Base-by-base conservation (phyloP, 2,888 invertebrate species). In the Germaria angustata region DNA sequence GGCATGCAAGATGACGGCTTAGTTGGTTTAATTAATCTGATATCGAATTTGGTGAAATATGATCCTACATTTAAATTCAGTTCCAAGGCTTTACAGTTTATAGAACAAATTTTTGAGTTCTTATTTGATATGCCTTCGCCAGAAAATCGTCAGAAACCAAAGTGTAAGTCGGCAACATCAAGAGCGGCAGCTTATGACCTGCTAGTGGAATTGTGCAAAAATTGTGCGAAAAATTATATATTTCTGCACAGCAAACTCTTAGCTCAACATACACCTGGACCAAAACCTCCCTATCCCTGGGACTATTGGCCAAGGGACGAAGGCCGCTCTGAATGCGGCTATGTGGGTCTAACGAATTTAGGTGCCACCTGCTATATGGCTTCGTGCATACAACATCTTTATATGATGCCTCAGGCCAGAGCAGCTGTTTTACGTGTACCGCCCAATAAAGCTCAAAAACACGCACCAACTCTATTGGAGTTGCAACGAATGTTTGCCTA, bases 321-420 rank as follows among this genome's bases (percentile, higher is more conserved):
- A 90, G 97, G 97, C 0, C 93, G 98, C 1, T 96, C 98, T 0
- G 97, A 97, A 88, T 98, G 97, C 90, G 98, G 98, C 11, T 98
- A 97, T 91, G 98, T 98, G 0, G 98, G 98, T 0, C 92, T 98
- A 4, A 97, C 98, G 0, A 98, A 98, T 92, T 93, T 98, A 15
- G 98, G 98, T 28, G 98, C 98, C 28, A 98, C 98, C 0, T 98
- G 98, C 90, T 98, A 98, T 91, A 97, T 98, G 97, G 98, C 98
- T 9, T 97, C 98, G 2, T 98, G 98, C 88, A 96, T 98, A 95
- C 98, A 98, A 90, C 98, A 98, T 91, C 92, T 98, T 84, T 98
- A 97, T 90, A 98, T 98, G 98, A 97, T 98, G 95, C 98, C 98
- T 5, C 96, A 96, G 88, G 97, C 97, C 0, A 92, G 98, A 65